phyloP scores from a whole-genome alignment of 2,113 vertebrate species.

The Ochotona princeps region DNA sequence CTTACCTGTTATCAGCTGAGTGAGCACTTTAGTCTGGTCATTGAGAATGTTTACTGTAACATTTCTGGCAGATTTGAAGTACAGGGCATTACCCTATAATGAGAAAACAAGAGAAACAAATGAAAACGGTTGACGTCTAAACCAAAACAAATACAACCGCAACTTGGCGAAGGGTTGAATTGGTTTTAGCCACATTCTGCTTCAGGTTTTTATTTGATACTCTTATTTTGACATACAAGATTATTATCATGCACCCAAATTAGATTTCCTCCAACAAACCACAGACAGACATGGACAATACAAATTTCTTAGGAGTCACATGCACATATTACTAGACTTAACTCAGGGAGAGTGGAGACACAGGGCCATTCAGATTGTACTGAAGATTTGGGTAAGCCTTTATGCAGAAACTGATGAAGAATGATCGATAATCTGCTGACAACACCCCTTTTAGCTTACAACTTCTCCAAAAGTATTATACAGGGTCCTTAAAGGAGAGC shows the following conservation, averaged over 20 bases:
- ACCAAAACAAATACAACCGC: background rate
- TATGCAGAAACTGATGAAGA: background rate
- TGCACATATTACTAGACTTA: background rate
- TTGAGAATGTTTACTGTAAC: slow-evolving; percentile 97
- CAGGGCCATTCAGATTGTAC: background rate
- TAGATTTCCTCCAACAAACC: background rate
- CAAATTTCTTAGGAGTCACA: background rate
- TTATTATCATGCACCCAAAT: background rate
- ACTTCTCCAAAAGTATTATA: background rate
- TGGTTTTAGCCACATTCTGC: background rate
- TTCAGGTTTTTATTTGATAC: slow-evolving; percentile 14
- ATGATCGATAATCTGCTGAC: background rate
- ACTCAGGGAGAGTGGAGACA: background rate
- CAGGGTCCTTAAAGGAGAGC: background rate
- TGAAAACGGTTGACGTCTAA: slow-evolving; percentile 61
- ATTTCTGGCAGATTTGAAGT: slow-evolving; percentile 98
- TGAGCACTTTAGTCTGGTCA: slow-evolving; percentile 94
- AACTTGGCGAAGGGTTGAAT: background rate
- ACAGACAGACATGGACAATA: background rate
- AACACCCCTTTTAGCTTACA: background rate
- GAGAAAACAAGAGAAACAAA: slow-evolving; percentile 67
- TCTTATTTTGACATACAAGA: background rate
- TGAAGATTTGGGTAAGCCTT: background rate
- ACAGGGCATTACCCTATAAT: slow-evolving; percentile 94
- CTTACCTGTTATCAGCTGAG: slow-evolving; percentile 96